phyloP scores from a whole-genome alignment of 2,113 vertebrate genomes.

The Larimichthys crocea region DNA sequence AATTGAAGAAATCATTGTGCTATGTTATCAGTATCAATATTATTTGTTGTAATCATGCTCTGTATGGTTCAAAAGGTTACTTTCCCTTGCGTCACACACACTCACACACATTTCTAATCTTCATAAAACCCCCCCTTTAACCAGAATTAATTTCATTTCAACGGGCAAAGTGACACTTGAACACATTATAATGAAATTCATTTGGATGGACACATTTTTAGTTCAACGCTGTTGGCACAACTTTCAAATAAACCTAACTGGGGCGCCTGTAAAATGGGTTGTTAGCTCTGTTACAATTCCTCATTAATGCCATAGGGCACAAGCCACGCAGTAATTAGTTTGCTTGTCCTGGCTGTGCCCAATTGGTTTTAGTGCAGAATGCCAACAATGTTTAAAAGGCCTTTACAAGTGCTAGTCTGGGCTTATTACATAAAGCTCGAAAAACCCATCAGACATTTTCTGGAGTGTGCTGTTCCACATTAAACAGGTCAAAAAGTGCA shows the following conservation, averaged over 20 bases:
- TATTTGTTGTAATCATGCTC: not conserved
- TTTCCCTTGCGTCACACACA: slow-evolving; percentile 38
- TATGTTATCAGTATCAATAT: not conserved
- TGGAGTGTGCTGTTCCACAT: slow-evolving; percentile 9
- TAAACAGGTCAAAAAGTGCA: slow-evolving; percentile 18
- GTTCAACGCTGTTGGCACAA: slow-evolving; percentile 30
- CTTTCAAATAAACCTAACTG: slow-evolving; percentile 47
- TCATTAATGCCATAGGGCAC: slow-evolving; percentile 52
- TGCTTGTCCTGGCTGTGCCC: slow-evolving; percentile 53
- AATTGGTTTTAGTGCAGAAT: slow-evolving; percentile 52
- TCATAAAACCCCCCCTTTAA: slow-evolving; percentile 11
- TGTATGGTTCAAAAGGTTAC: not conserved
- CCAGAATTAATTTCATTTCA: slow-evolving; percentile 15
- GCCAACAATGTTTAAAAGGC: slow-evolving; percentile 42
- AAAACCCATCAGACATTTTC: slow-evolving; percentile 12
- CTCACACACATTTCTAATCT: slow-evolving; percentile 1
- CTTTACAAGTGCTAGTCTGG: slow-evolving; percentile 10
- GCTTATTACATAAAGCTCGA: slow-evolving; percentile 28
- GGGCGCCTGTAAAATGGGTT: slow-evolving; percentile 50
- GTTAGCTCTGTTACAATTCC: slow-evolving; percentile 49
- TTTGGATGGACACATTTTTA: slow-evolving; percentile 41
- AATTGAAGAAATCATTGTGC: not conserved
- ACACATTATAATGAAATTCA: slow-evolving; percentile 32
- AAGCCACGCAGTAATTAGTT: slow-evolving; percentile 50
- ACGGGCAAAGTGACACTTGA: slow-evolving; percentile 37